Percentiles rank a stretch among this genome's conserved stretches.
These are phyloP conservation scores for Leptopilina boulardi DNA, from an alignment of 1,140 invertebrate species.

Conservation along the genomic window DNA sequence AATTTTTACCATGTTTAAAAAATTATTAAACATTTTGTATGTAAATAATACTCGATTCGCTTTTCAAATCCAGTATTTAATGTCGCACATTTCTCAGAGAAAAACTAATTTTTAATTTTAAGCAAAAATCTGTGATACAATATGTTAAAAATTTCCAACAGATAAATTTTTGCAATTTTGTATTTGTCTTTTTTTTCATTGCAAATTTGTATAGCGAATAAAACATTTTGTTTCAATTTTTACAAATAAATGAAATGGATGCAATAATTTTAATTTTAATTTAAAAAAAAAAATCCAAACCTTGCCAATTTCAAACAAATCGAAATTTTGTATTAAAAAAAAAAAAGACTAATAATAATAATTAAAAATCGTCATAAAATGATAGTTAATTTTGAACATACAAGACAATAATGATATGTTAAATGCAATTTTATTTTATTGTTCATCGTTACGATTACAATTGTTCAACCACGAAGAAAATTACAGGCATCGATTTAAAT, in stretches of 20 bases:
- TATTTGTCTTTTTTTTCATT: not conserved
- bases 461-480: constrained; percentile 5
- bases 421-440: constrained; percentile 23
- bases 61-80: too few species aligned
- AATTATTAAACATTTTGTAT: not conserved
- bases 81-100: not conserved
- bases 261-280: too few species aligned
- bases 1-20: not conserved
- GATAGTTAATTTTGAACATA: not conserved
- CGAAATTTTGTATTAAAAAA: too few species aligned
- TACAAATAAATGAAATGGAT: too few species aligned
- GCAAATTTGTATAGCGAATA: not conserved
- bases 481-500: constrained; percentile 3
- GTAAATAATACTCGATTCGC: too few species aligned
- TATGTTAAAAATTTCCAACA: not conserved
- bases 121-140: not conserved
- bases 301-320: too few species aligned
- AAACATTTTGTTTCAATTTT: too few species aligned
- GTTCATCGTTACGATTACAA: constrained; percentile 4
- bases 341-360: too few species aligned
- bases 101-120: not conserved
- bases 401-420: constrained; percentile 6
- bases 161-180: not conserved
- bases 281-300: too few species aligned
- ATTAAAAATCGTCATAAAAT: not conserved